Conservation (phyloP, 2,113 vertebrate genomes). For the Nothoprocta pentlandii region DNA sequence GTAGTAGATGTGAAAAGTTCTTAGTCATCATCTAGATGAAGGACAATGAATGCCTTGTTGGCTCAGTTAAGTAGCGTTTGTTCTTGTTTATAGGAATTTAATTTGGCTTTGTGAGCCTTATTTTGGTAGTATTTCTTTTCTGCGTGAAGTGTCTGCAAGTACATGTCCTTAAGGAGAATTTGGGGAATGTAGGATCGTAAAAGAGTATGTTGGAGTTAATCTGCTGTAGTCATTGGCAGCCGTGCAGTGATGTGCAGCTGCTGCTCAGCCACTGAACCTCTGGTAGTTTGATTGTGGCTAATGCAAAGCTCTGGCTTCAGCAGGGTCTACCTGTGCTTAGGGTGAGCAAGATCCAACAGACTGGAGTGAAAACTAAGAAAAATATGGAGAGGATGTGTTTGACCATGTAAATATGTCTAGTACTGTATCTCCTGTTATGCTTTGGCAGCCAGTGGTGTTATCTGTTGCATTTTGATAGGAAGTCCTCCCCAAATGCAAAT, state of each 20-base stretch:
- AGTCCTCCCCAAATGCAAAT: constrained; percentile 43
- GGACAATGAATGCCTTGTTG: background rate
- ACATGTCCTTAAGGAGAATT: background rate
- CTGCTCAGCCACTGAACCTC: background rate
- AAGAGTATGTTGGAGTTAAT: background rate
- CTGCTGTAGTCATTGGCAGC: background rate
- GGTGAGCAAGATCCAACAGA: background rate
- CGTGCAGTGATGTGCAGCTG: background rate
- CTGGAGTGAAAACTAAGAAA: background rate
- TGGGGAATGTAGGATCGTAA: background rate
- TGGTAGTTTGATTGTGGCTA: background rate
- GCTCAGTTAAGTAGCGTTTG: background rate
- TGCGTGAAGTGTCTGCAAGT: background rate
- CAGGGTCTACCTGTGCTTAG: background rate
- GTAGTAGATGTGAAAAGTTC: background rate
- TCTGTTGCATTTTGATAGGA: constrained; percentile 65
- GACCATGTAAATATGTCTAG: constrained; percentile 9
- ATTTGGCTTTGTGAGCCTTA: background rate
- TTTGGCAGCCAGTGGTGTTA: constrained; percentile 3
- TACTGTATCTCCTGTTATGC: background rate
- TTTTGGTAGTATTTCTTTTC: background rate
- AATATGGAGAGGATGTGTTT: background rate
- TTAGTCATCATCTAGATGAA: background rate
- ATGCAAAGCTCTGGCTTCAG: background rate
- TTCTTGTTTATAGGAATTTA: background rate